These are phyloP conservation scores for Agriopis aurantiaria DNA, from an alignment of 2,888 invertebrate genomes.

Conservation along the genomic window DNA sequence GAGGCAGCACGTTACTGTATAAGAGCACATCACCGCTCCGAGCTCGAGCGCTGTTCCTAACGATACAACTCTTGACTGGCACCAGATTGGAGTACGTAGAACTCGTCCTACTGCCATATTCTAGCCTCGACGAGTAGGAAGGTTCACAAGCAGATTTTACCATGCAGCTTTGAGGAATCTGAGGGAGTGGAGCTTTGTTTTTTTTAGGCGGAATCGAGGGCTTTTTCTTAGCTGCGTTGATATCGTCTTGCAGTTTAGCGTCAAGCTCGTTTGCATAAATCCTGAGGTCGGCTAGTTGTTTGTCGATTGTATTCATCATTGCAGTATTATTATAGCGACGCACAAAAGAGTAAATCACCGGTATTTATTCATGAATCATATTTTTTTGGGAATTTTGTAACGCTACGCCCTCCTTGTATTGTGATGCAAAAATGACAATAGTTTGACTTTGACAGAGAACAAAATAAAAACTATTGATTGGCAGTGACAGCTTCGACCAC, in stretches of 20 bases:
- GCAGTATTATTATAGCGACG: conserved; percentile 2
- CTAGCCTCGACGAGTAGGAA: conserved; percentile 91
- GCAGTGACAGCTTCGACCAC: too few relatives aligned
- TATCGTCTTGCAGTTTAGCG: conserved; percentile 81
- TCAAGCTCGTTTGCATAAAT: conserved; percentile 83
- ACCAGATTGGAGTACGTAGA: conserved; percentile 83
- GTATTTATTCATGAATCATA: conserved; percentile 34
- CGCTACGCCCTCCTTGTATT: conserved; percentile 32
- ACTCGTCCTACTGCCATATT: conserved; percentile 78
- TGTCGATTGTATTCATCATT: conserved; percentile 79
- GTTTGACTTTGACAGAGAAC: background rate
- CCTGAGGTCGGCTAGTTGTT: conserved; percentile 78
- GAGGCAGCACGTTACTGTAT: conserved; percentile 81
- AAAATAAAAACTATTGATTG: too few relatives aligned
- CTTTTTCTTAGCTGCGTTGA: conserved; percentile 79
- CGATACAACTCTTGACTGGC: conserved; percentile 83
- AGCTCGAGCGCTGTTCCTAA: conserved; percentile 72
- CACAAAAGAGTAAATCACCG: conserved; percentile 21
- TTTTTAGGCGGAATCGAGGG: conserved; percentile 82
- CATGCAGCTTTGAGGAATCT: conserved; percentile 92
- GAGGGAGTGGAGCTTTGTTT: conserved; percentile 78
- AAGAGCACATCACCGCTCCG: conserved; percentile 79
- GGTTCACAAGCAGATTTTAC: conserved; percentile 91
- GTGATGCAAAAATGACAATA: conserved; percentile 8
- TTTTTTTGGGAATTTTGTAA: conserved; percentile 23